These are phyloP conservation scores for Fragum fragum DNA, from an alignment of 2,888 invertebrate genomes.

Conservation along the genomic window DNA sequence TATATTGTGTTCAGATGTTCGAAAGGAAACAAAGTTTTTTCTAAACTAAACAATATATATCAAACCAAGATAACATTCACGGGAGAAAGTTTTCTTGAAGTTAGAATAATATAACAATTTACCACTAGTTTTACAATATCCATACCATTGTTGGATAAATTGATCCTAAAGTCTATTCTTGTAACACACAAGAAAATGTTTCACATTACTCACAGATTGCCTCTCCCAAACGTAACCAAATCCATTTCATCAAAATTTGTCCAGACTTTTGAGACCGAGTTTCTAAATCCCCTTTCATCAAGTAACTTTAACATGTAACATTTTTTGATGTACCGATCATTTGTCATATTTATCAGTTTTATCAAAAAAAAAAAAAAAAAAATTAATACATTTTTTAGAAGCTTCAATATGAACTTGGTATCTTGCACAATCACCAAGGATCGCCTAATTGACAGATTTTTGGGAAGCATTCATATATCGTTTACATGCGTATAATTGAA, in stretches of 20 bases:
- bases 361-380: too few relatives aligned
- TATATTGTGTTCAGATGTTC: background rate
- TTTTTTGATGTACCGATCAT: background rate
- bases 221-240: slow-evolving; percentile 37
- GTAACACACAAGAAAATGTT: slow-evolving; percentile 19
- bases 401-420: slow-evolving; percentile 32
- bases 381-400: slow-evolving; percentile 37
- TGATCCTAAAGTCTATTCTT: slow-evolving; percentile 13
- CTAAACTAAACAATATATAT: slow-evolving; percentile 8
- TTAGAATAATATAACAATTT: slow-evolving; percentile 14
- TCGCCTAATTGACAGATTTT: background rate
- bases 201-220: too few relatives aligned
- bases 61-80: background rate
- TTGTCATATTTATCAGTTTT: slow-evolving; percentile 30
- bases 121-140: slow-evolving; percentile 1
- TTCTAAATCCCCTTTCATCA: slow-evolving; percentile 16
- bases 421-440: slow-evolving; percentile 46
- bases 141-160: slow-evolving; percentile 20
- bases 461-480: slow-evolving; percentile 10
- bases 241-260: slow-evolving; percentile 12
- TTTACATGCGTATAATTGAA: slow-evolving; percentile 46
- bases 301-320: slow-evolving; percentile 31
- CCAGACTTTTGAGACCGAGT: slow-evolving; percentile 26
- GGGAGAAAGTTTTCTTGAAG: background rate
- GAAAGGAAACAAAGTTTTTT: background rate